These are phyloP conservation scores for Lytechinus variegatus DNA, from an alignment of 35 echinoderm and acorn worm genomes.

Conservation along the genomic window DNA sequence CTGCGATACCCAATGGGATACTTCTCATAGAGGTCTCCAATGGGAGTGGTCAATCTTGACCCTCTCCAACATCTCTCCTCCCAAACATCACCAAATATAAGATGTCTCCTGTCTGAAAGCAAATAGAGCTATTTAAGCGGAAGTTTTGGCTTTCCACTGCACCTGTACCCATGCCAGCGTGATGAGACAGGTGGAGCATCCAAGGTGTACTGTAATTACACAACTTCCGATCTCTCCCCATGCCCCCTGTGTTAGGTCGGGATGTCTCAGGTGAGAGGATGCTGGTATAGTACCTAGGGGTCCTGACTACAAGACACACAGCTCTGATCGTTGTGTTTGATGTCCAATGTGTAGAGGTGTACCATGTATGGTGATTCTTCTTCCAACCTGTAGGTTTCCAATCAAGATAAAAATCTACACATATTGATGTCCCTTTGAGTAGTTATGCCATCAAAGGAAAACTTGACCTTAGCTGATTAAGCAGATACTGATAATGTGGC, in stretches of 20 bases:
- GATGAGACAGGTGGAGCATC: not conserved
- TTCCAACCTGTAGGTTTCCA: not conserved
- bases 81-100: not conserved
- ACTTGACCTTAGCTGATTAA: no score
- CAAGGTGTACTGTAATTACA: conserved; percentile 28
- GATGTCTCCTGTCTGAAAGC: not conserved
- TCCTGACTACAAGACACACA: no score
- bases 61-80: not conserved
- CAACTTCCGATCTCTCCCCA: conserved; percentile 22
- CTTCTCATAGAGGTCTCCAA: not conserved
- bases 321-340: no score
- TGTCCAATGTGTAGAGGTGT: no score
- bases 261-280: conserved; percentile 6
- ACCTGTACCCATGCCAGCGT: conserved; percentile 22
- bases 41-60: not conserved
- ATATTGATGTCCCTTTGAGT: no score
- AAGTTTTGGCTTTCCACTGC: not conserved
- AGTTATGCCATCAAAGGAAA: not conserved
- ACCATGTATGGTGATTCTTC: no score
- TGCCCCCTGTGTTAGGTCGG: not conserved
- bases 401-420: not conserved
- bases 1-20: not conserved
- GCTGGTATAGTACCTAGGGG: not conserved
- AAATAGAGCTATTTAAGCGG: not conserved
- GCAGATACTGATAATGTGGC: not conserved